phyloP scores from a whole-genome alignment of 1,140 invertebrate genomes.

The Phocides pigmalion region DNA sequence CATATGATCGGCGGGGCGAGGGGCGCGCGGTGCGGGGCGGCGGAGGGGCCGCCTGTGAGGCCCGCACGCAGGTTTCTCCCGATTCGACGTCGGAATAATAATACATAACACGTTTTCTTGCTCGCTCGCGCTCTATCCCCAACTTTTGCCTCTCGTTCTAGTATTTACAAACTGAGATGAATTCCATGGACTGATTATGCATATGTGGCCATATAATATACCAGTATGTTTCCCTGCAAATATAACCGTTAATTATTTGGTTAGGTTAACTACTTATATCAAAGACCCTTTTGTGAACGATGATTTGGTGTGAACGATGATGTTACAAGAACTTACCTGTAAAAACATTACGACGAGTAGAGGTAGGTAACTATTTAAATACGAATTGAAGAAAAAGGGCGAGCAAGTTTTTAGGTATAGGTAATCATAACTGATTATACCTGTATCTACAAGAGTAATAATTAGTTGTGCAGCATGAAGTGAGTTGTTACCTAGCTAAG shows the following conservation, averaged over 20 bases:
- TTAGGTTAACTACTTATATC: background rate
- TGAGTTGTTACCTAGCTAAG: no score
- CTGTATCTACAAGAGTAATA: no score
- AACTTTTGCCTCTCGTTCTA: constrained; percentile 62
- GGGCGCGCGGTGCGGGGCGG: constrained; percentile 46
- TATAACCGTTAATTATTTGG: background rate
- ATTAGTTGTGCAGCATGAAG: no score
- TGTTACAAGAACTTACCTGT: no score
- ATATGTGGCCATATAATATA: constrained; percentile 37
- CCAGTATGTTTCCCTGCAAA: constrained; percentile 2
- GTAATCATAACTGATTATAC: no score
- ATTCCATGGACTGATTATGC: constrained; percentile 56
- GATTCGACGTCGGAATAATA: constrained; percentile 78
- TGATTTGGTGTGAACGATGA: no score
- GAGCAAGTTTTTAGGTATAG: no score
- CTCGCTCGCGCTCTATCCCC: constrained; percentile 63
- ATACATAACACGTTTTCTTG: constrained; percentile 73
- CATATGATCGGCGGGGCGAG: constrained; percentile 77
- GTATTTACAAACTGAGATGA: constrained; percentile 66
- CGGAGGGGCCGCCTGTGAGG: constrained; percentile 65
- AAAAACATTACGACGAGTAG: no score
- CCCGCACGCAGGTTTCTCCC: constrained; percentile 83
- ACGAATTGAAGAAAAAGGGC: no score
- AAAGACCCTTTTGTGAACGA: no score
- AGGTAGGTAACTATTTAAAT: no score